Evolutionary conservation across 1,140 invertebrate species (phyloP).

Genomic region (Drosophila pachea): DNA sequence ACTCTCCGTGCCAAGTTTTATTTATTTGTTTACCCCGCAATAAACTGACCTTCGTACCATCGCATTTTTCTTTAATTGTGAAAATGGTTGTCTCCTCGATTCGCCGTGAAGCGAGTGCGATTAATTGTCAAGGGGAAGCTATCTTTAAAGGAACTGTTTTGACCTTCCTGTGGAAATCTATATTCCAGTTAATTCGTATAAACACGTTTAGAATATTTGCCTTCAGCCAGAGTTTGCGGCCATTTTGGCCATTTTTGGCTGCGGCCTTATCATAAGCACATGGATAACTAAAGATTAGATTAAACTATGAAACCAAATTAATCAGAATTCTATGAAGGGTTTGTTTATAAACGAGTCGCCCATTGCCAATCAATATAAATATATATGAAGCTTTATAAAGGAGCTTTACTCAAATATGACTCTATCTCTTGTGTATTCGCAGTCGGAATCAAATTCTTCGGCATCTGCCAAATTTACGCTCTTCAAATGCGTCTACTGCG

Average conservation of each 20-base stretch:
- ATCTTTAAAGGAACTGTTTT: not conserved
- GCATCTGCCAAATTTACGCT: slow-evolving; percentile 79
- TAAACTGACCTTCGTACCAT: slow-evolving; percentile 11
- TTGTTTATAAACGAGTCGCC: slow-evolving; percentile 7
- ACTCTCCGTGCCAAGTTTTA: slow-evolving; percentile 33
- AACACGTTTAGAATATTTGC: not conserved
- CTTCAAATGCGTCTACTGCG: slow-evolving; percentile 84
- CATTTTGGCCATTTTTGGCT: slow-evolving; percentile 9
- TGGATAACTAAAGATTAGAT: slow-evolving; percentile 42
- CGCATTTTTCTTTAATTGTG: slow-evolving; percentile 11
- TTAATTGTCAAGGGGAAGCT: slow-evolving; percentile 51
- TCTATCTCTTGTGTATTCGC: slow-evolving; percentile 20
- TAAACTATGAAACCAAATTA: slow-evolving; percentile 12
- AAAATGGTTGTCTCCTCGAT: slow-evolving; percentile 32
- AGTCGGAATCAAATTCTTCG: slow-evolving; percentile 77
- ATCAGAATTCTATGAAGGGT: slow-evolving; percentile 34
- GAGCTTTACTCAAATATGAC: not conserved
- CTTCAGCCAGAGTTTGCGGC: slow-evolving; percentile 9
- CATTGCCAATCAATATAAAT: not conserved
- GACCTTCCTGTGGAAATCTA: too few species aligned
- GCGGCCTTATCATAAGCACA: slow-evolving; percentile 8
- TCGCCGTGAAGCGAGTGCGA: slow-evolving; percentile 41
- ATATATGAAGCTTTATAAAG: too few species aligned
- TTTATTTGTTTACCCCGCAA: slow-evolving; percentile 43
- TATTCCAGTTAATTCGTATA: not conserved